A percentile compares a stretch with the other conserved stretches of the same genome.
Evolutionary conservation across 1,140 invertebrate genomes (phyloP).

Genomic region (Cotesia vestalis): DNA sequence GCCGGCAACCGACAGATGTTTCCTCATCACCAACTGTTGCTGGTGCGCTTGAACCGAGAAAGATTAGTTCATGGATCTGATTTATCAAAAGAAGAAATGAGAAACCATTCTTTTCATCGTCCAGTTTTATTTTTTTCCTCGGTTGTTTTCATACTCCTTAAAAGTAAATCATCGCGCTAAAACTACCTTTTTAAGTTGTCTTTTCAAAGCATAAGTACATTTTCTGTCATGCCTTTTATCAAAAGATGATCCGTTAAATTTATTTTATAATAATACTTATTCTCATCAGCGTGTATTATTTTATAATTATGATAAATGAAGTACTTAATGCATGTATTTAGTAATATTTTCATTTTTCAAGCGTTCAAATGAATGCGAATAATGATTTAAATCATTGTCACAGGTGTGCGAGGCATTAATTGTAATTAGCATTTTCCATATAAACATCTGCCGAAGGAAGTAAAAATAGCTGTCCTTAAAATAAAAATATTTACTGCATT

Average conservation of each 20-base stretch:
- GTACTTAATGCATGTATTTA: too few relatives aligned
- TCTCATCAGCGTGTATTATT: too few relatives aligned
- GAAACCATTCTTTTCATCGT: conserved; percentile 31
- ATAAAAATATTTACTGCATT: background rate
- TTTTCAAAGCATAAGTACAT: too few relatives aligned
- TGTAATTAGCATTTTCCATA: too few relatives aligned
- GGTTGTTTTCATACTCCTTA: background rate
- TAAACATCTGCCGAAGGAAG: background rate
- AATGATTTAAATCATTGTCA: too few relatives aligned
- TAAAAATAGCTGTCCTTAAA: background rate
- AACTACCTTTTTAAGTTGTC: conserved; percentile 2
- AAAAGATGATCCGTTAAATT: conserved; percentile 31
- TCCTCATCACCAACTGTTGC: conserved; percentile 61
- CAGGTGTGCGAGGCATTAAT: too few relatives aligned
- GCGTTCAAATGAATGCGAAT: too few relatives aligned
- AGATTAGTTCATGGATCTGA: conserved; percentile 47
- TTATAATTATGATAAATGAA: too few relatives aligned
- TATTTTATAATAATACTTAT: too few relatives aligned
- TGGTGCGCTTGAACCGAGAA: conserved; percentile 24
- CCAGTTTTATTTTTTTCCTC: conserved; percentile 14
- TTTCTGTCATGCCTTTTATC: too few relatives aligned
- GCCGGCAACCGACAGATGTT: conserved; percentile 58
- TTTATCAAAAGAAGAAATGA: conserved; percentile 47
- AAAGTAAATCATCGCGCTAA: background rate
- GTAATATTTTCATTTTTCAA: too few relatives aligned